phyloP scores from a whole-genome alignment of 2,888 invertebrate species.

The Oligia strigilis region DNA sequence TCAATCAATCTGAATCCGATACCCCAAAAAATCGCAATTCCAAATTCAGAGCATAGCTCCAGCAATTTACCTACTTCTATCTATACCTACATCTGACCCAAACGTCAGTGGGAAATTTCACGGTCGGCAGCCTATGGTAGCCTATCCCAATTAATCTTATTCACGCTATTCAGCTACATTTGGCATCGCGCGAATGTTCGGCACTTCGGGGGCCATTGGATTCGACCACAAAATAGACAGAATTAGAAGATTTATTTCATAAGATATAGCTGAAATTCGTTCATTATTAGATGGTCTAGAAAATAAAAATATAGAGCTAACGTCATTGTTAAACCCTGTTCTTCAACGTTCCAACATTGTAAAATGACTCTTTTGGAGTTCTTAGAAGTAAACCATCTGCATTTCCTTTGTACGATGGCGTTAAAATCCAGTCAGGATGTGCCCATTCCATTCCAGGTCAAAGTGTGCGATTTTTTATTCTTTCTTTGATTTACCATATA shows the following conservation, averaged over 20 bases:
- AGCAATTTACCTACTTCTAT: slow-evolving; percentile 43
- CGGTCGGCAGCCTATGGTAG: slow-evolving; percentile 44
- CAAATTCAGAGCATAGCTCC: slow-evolving; percentile 24
- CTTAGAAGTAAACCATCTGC: background rate
- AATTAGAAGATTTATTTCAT: background rate
- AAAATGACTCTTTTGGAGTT: background rate
- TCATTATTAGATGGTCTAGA: background rate
- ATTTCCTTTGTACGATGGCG: background rate
- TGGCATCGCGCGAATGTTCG: slow-evolving; percentile 48
- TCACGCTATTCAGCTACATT: slow-evolving; percentile 64
- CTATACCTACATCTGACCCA: slow-evolving; percentile 43
- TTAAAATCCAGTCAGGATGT: slow-evolving; percentile 24
- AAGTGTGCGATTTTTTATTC: slow-evolving; percentile 23
- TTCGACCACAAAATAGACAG: slow-evolving; percentile 18
- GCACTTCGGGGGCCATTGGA: slow-evolving; percentile 41
- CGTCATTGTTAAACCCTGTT: too few species aligned
- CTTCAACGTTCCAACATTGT: background rate
- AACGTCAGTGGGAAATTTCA: slow-evolving; percentile 55
- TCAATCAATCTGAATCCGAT: slow-evolving; percentile 8
- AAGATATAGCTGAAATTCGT: background rate
- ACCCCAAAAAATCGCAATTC: slow-evolving; percentile 16
- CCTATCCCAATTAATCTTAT: slow-evolving; percentile 67
- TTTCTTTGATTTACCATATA: slow-evolving; percentile 21
- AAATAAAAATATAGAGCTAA: background rate
- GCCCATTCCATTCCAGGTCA: slow-evolving; percentile 24